A percentile compares a stretch with the other conserved stretches of the same genome.
Conservation (phyloP, 2,797 vertebrate genomes). For the Discoglossus pictus region DNA sequence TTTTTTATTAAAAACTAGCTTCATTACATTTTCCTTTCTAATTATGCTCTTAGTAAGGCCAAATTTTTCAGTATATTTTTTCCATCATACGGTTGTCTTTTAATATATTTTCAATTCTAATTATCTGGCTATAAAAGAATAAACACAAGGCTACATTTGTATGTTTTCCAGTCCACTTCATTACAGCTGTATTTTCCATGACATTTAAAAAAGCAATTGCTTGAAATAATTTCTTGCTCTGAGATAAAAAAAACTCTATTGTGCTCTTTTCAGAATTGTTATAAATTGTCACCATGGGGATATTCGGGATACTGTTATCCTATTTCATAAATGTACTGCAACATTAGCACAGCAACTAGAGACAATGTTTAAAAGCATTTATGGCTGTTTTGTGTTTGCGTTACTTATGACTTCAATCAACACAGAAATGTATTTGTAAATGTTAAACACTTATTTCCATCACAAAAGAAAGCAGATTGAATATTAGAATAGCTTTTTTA, state of each 20-base stretch:
- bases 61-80: too few species aligned
- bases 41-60: too few species aligned
- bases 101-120: too few species aligned
- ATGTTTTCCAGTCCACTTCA: background rate
- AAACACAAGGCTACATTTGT: slow-evolving; percentile 9
- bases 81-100: too few species aligned
- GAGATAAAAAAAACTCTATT: slow-evolving; percentile 15
- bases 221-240: slow-evolving; percentile 25
- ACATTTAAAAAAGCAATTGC: slow-evolving; percentile 32
- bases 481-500: too few species aligned
- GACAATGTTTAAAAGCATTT: slow-evolving; percentile 31
- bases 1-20: too few species aligned
- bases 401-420: slow-evolving; percentile 22
- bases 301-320: slow-evolving; percentile 21
- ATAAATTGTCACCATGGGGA: slow-evolving; percentile 29
- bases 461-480: too few species aligned
- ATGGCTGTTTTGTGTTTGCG: slow-evolving; percentile 15
- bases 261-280: slow-evolving; percentile 27
- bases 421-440: slow-evolving; percentile 38
- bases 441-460: slow-evolving; percentile 27
- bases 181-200: slow-evolving; percentile 18
- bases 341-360: slow-evolving; percentile 33
- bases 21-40: too few species aligned
- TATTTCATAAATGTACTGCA: slow-evolving; percentile 16
- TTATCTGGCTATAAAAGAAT: too few species aligned